Evolutionary conservation across 2,113 vertebrate species (phyloP).

Genomic region (Muntiacus reevesi): DNA sequence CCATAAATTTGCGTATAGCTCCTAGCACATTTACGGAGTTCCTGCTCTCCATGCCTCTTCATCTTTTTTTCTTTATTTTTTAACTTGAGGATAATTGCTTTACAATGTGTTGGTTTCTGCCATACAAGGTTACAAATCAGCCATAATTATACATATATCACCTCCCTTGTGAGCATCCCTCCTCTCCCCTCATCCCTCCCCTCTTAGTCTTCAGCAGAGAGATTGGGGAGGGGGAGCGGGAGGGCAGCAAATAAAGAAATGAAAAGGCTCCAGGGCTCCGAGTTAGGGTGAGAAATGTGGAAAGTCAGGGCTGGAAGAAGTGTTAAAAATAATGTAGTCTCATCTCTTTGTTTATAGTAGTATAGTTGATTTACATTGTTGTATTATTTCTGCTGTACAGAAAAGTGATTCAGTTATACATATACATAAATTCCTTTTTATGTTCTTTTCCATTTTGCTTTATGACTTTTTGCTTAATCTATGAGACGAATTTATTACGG

Average conservation of each 20-base stretch:
- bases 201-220: neutral
- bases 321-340: neutral
- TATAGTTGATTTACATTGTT: neutral
- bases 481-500: neutral
- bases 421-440: neutral
- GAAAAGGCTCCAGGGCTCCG: neutral
- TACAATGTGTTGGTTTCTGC: neutral
- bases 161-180: neutral
- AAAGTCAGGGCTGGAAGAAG: neutral
- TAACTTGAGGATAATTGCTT: neutral
- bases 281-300: neutral
- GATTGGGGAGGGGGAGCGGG: neutral
- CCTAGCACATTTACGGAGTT: neutral
- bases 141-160: neutral
- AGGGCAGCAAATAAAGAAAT: neutral
- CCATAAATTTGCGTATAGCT: neutral
- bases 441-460: neutral
- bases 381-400: neutral
- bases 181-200: neutral
- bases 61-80: neutral
- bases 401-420: neutral
- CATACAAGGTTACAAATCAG: neutral
- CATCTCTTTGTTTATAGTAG: neutral
- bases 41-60: neutral
- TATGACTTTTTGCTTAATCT: neutral